Conservation (phyloP, 2,113 vertebrate species). For the Scomber scombrus region DNA sequence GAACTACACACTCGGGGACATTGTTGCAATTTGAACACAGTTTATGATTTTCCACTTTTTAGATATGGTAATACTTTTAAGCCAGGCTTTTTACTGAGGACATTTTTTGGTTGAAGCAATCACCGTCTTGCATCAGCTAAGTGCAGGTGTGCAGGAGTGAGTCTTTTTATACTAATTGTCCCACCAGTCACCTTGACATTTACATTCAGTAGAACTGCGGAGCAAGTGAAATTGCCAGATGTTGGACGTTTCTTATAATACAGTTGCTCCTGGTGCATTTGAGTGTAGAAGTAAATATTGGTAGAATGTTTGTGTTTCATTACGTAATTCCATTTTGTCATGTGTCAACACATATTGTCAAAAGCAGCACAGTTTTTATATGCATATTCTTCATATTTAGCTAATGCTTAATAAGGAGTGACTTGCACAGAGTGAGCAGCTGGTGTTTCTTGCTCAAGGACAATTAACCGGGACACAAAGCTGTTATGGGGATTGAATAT, state of each 20-base stretch:
- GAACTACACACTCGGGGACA: no score
- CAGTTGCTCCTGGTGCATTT: background rate
- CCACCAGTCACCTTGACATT: conserved; percentile 9
- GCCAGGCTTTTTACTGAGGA: background rate
- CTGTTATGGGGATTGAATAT: conserved; percentile 42
- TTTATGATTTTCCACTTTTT: background rate
- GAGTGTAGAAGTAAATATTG: no score
- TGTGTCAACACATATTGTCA: background rate
- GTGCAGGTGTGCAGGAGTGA: no score
- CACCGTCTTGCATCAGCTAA: background rate
- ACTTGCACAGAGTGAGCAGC: conserved; percentile 22
- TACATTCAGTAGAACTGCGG: background rate
- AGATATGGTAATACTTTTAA: no score
- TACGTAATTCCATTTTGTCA: background rate
- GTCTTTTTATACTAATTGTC: background rate
- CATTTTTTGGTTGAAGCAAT: background rate
- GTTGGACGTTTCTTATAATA: background rate
- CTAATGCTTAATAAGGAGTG: background rate
- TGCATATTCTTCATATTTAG: background rate
- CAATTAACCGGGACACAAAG: conserved; percentile 48
- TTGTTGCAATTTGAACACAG: background rate
- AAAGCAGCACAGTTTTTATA: background rate
- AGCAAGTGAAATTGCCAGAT: conserved; percentile 1
- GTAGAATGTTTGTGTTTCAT: no score
- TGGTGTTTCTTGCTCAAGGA: conserved; percentile 45